Conservation (phyloP, 1,140 invertebrate genomes). For the Argopecten irradians region DNA sequence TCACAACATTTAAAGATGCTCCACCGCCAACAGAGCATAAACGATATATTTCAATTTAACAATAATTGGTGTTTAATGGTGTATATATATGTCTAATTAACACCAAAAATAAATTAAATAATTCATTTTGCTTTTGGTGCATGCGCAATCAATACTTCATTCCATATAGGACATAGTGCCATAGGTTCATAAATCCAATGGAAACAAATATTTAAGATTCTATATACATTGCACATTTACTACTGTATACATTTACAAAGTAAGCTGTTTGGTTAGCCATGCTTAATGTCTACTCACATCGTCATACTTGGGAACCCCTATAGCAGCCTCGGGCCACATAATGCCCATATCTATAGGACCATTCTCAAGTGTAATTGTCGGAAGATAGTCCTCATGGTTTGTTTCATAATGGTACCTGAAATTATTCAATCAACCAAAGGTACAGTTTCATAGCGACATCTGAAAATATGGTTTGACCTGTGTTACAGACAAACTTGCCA, state of each 20-base stretch:
- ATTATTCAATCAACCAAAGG: constrained; percentile 29
- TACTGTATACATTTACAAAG: background rate
- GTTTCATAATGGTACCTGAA: constrained; percentile 73
- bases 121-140: too few species aligned
- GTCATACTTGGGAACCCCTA: constrained; percentile 60
- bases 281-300: constrained; percentile 56
- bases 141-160: too few species aligned
- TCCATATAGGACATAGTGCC: too few species aligned
- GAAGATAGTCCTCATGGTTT: constrained; percentile 68
- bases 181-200: background rate
- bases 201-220: background rate
- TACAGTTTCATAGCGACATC: too few species aligned
- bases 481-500: too few species aligned
- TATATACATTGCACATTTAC: background rate
- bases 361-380: constrained; percentile 74
- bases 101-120: too few species aligned
- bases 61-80: too few species aligned
- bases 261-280: background rate
- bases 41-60: too few species aligned
- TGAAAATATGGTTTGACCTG: too few species aligned
- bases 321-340: constrained; percentile 72
- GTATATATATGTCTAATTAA: too few species aligned
- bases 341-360: constrained; percentile 75
- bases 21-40: too few species aligned
- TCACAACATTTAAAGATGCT: too few species aligned